Conservation (phyloP, 2,797 vertebrate genomes). For the Esox lucius region DNA sequence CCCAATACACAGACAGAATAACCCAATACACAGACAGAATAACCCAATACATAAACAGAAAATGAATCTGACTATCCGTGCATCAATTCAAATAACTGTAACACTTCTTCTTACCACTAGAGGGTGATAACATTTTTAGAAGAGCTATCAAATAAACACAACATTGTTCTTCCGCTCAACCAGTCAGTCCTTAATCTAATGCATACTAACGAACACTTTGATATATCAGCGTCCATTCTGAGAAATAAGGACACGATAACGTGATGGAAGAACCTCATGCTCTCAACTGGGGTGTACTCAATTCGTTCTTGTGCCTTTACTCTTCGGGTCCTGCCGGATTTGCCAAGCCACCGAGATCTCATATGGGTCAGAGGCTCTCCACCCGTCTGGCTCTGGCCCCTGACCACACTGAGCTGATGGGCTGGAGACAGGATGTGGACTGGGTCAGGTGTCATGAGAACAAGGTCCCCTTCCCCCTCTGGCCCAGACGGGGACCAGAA, state of each 20-base stretch:
- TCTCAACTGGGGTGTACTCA: neutral
- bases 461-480: constrained; percentile 36
- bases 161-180: neutral
- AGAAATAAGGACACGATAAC: constrained; percentile 1
- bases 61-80: too few relatives aligned
- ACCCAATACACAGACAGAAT: too few relatives aligned
- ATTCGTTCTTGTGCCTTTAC: neutral
- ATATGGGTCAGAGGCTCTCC: constrained; percentile 3
- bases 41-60: too few relatives aligned
- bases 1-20: too few relatives aligned
- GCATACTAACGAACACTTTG: neutral
- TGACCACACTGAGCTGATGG: neutral
- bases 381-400: constrained; percentile 7
- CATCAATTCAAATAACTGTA: constrained; percentile 12
- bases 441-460: constrained; percentile 70
- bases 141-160: neutral
- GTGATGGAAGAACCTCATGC: neutral
- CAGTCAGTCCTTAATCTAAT: neutral
- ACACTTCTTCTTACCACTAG: constrained; percentile 40
- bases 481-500: constrained; percentile 47
- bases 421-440: constrained; percentile 57
- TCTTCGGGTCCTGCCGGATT: neutral
- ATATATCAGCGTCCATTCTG: neutral
- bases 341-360: neutral
- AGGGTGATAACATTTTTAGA: constrained; percentile 31